Evolutionary conservation across 2,797 vertebrate genomes (phyloP).

Genomic region (Sparus aurata): DNA sequence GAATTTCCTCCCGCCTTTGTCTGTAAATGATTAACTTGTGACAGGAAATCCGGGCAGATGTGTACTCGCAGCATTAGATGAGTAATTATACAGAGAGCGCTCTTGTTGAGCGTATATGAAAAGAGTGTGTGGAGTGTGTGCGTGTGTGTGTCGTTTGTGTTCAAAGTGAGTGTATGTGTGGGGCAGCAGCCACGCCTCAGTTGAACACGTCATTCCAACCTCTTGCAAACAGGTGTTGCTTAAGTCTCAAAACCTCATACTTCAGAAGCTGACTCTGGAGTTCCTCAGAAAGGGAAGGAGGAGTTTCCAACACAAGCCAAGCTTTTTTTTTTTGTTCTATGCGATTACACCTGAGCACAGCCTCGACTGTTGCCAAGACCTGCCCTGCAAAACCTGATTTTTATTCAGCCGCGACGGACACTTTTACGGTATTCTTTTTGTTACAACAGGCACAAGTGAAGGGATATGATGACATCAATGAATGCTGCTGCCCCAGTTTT

Average conservation of each 20-base stretch:
- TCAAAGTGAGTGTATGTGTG: slow-evolving; percentile 34
- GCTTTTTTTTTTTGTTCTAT: slow-evolving; percentile 38
- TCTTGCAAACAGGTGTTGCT: slow-evolving; percentile 70
- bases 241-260: slow-evolving; percentile 34
- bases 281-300: slow-evolving; percentile 26
- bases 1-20: slow-evolving; percentile 38
- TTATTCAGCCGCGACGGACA: not conserved
- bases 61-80: slow-evolving; percentile 9
- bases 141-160: slow-evolving; percentile 14
- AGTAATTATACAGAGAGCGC: slow-evolving; percentile 43
- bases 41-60: slow-evolving; percentile 43
- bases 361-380: slow-evolving; percentile 23
- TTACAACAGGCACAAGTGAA: slow-evolving; percentile 23
- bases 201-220: slow-evolving; percentile 49
- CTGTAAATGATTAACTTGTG: slow-evolving; percentile 37
- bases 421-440: slow-evolving; percentile 15
- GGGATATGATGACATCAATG: not conserved
- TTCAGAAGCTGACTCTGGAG: slow-evolving; percentile 42
- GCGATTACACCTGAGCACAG: slow-evolving; percentile 35
- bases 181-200: slow-evolving; percentile 62
- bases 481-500: not conserved
- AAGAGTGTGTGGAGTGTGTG: slow-evolving; percentile 6
- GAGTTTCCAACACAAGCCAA: slow-evolving; percentile 8
- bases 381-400: slow-evolving; percentile 33
- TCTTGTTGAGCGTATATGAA: not conserved